Base-by-base conservation (phyloP, 2,888 invertebrate genomes). In the Caenorhabditis sulstoni region DNA sequence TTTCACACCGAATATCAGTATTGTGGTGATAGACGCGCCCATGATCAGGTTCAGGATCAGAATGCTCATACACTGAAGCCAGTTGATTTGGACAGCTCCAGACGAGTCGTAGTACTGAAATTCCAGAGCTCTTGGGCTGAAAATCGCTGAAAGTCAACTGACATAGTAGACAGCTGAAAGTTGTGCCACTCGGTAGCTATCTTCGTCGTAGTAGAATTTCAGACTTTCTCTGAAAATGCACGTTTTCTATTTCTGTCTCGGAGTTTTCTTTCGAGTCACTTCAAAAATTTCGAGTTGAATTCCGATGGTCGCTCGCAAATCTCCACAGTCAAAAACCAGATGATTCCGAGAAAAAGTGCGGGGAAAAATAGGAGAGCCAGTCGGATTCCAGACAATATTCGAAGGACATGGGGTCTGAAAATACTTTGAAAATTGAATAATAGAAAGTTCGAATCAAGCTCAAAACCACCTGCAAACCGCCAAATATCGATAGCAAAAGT, bases 401-500 rank as follows among this genome's bases (percentile, higher is more conserved):
- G 41, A 8, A 53, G 23, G 23, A 39, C 9, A n/a, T 29, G 41
- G 1, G 64, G 52, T 29, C 64, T 65, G 41, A 23, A 64, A 52
- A 41, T 35, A 16, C 2, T 37, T 62, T 14, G 9, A n/a, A 7
- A 14, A 9, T 50, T 22, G 22, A 22, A 3, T 4, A n/a, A 0
- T 53, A 29, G 29, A 29, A 29, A 29, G 39, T 12, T 16, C 7
- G 18, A 12, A 47, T 45, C 14, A n/a, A n/a, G n/a, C 7, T 29
- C 29, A 29, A 12, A 49, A 7, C 35, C 23, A 61, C 65, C 16
- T 65, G 16, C 55, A 66, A 44, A 66, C 45, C 22, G 65, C 65
- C 55, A 55, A 20, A 14, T 66, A 66, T 1, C 65, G 55, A 52
- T 66, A 66, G 20, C n/a, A 66, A 20, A 66, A 66, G 16, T 66